Evolutionary conservation across 2,888 invertebrate species (phyloP).

Genomic region (Eupithecia subfuscata): DNA sequence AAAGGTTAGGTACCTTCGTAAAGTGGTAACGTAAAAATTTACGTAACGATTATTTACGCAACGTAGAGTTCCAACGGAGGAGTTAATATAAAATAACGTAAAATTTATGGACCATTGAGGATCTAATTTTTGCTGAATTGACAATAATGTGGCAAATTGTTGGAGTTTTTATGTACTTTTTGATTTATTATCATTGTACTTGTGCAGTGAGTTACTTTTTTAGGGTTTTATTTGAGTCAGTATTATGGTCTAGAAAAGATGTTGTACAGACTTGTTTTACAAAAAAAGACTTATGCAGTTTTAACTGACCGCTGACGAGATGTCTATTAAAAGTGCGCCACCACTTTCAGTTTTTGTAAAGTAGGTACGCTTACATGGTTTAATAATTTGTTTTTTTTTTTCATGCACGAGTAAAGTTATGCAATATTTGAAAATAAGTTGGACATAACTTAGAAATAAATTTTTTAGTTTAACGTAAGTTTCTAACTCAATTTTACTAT

Average conservation of each 20-base stretch:
- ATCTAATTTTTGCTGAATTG: constrained; percentile 25
- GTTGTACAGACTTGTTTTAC: not conserved
- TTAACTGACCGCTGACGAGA: not conserved
- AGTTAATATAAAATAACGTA: constrained; percentile 28
- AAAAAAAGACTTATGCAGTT: not conserved
- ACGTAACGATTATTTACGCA: constrained; percentile 24
- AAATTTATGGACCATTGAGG: constrained; percentile 27
- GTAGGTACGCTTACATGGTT: not conserved
- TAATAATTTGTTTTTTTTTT: no score
- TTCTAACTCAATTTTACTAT: no score
- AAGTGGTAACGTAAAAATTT: constrained; percentile 18
- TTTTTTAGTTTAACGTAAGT: no score
- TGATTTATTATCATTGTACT: constrained; percentile 14
- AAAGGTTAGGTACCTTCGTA: constrained; percentile 23
- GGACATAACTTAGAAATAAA: no score
- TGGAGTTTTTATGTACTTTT: constrained; percentile 11
- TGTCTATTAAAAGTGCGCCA: not conserved
- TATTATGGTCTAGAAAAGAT: not conserved
- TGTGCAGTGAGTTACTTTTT: not conserved
- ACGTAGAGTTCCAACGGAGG: constrained; percentile 20
- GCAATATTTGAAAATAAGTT: no score
- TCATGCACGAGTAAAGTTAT: no score
- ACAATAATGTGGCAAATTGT: constrained; percentile 19
- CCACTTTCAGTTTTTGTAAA: not conserved
- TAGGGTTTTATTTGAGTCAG: not conserved